Evolutionary conservation across 1,140 invertebrate species (phyloP), one percentile per base, ranked within the genome.

Genomic region (Cotesia chilonis): DNA sequence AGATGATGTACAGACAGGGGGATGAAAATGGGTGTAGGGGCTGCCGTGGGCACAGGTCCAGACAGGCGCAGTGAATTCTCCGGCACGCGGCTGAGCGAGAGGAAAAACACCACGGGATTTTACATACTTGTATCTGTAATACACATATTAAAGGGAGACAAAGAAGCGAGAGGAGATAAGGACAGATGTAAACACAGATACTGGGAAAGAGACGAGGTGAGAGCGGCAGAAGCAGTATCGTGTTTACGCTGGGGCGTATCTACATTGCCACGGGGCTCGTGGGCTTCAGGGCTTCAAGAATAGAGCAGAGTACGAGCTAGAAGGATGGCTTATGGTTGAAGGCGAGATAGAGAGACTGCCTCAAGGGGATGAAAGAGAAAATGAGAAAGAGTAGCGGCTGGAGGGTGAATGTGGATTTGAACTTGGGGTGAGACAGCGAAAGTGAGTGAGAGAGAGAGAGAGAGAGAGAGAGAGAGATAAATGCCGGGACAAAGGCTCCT

Each of bases 171-270:
- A 47, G 41, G 60, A 7, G 28, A 63, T 28, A 17, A 28, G 35
- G 9, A 41, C 12, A 63, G 12, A 63, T 7, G 20, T 35, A 6
- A 60, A 60, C 7, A 41, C 61, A 12, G 38, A 65, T n/a, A 65
- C 5, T 4, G 14, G 47, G 7, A 65, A 7, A 51, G 57, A 51
- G 3, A 20, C n/a, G 54, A 55, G 36, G 52, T 37, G 61, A 69
- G 54, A 59, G 69, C 74, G 57, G 35, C 60, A 68, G 66, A 64
- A 73, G 55, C 35, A 37, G 66, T 72, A 75, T 77, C 76, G 77
- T 79, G 74, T 80, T 80, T 79, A 77, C 67, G 78, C 75, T 74
- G 68, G 74, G 72, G 68, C 47, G 67, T 76, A 77, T 76, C 71
- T 75, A 55, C 71, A 68, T 37, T 59, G 64, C 63, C 20, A 67